Base-by-base conservation (phyloP, 2,113 vertebrate species). In the Eira barbara region DNA sequence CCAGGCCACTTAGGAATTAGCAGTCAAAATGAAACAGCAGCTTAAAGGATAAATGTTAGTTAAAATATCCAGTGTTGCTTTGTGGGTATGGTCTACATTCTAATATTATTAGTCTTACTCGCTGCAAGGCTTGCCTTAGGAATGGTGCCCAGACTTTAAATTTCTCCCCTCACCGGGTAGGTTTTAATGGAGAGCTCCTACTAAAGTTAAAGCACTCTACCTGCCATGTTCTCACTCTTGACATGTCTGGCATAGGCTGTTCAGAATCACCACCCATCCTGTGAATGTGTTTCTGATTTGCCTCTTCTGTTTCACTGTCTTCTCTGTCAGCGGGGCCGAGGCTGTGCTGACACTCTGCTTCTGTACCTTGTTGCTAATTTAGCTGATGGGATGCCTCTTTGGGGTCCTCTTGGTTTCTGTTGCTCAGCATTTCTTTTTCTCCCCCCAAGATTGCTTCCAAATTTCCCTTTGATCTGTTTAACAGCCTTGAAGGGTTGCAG, bases 1-100 rank as follows among this genome's bases (percentile, higher is more conserved):
- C n/a, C 47, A 31, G 65, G 84, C 89, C 96, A 94, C 78, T 59
- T 78, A 96, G 83, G 84, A 96, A 94, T 94, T 98, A 91, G 63
- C 97, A 78, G 42, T 63, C 71, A 88, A 95, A 96, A 97, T 97
- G 87, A 94, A 98, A 71, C 94, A 96, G 63, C 89, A 82, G 81
- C n/a, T 91, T 73, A 71, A 88, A 91, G 42, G 95, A 87, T 94
- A 89, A 95, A 95, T 92, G 78, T 78, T 61, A 90, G 84, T 97
- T 79, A 91, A 94, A 95, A 84, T 74, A 90, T 78, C 71, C 91
- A 83, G 76, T 84, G 55, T 63, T 74, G 94, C 78, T 96, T 36
- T 69, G 67, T 59, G 36, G 36, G 82, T 63, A 8, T 73, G 57
- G 27, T 83, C 42, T 74, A 83, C 27, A 36, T 78, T 89, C 52